Conservation (phyloP, 2,797 vertebrate species). For the Dromococcyx pavoninus region DNA sequence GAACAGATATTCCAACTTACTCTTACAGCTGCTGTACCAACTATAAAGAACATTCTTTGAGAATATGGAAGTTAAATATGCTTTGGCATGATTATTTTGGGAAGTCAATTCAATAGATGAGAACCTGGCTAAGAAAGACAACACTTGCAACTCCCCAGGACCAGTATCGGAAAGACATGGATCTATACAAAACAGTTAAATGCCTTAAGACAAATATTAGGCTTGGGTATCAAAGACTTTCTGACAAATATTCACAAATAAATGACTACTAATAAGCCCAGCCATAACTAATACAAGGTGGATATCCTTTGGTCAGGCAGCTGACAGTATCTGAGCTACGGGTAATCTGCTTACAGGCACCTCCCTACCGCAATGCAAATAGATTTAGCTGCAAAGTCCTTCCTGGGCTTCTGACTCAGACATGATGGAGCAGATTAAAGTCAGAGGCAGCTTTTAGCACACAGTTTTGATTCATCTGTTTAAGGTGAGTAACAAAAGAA, state of each 20-base stretch:
- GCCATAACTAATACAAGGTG: not conserved
- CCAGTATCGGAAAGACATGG: not conserved
- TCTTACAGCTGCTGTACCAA: not conserved
- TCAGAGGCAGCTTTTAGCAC: conserved; percentile 19
- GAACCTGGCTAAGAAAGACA: not conserved
- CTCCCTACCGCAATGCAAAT: not conserved
- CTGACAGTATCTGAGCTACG: not conserved
- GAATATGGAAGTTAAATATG: not conserved
- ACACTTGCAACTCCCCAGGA: not conserved
- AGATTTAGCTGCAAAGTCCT: conserved; percentile 50
- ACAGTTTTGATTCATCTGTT: not conserved
- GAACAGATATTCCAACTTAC: not conserved
- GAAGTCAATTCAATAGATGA: not conserved
- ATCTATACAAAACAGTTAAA: not conserved
- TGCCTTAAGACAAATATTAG: not conserved
- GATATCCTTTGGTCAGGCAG: not conserved
- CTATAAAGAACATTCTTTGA: not conserved
- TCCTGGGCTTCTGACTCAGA: conserved; percentile 61
- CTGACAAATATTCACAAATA: not conserved
- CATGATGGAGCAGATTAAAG: conserved; percentile 55
- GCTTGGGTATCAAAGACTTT: not conserved
- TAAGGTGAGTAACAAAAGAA: not conserved
- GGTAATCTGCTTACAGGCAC: conserved; percentile 48
- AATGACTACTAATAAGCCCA: not conserved
- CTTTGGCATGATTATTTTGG: not conserved